A percentile compares a stretch with the other conserved stretches of the same genome.
Evolutionary conservation across 92 coral and sea anemone species (phyloP).

Genomic region (Epizoanthus ramosus): DNA sequence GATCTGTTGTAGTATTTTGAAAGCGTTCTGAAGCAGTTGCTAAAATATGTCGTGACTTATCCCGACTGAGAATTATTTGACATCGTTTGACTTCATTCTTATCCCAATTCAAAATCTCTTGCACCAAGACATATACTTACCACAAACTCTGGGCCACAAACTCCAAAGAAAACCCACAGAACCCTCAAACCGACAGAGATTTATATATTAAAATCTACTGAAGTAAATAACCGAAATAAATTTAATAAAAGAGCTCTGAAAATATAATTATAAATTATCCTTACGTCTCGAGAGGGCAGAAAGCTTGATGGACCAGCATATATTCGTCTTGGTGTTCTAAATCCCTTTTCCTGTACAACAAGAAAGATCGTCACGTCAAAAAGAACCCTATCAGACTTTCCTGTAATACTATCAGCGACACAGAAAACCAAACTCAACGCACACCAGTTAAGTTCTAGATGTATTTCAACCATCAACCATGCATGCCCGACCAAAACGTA

Average conservation of each 20-base stretch:
- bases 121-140: background rate
- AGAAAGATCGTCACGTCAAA: slow-evolving; percentile 23
- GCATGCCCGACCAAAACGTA: slow-evolving; percentile 26
- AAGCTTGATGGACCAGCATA: slow-evolving; percentile 86
- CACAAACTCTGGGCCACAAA: slow-evolving; percentile 6
- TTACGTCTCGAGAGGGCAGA: slow-evolving; percentile 93
- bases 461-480: background rate
- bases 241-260: background rate
- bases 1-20: background rate
- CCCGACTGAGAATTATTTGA: background rate
- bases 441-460: background rate
- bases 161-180: slow-evolving; percentile 17
- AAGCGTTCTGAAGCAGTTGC: background rate
- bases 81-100: background rate
- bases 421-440: slow-evolving; percentile 10
- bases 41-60: background rate
- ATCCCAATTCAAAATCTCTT: background rate
- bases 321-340: slow-evolving; percentile 80
- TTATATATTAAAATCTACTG: background rate
- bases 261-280: slow-evolving; percentile 6
- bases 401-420: background rate
- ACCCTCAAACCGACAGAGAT: background rate
- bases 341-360: slow-evolving; percentile 69
- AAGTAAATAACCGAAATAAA: background rate
- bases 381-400: slow-evolving; percentile 9